A percentile compares a stretch with the other conserved stretches of the same genome.
These are phyloP conservation scores for Gonioctena quinquepunctata DNA, from an alignment of 1,140 invertebrate species.

Conservation along the genomic window DNA sequence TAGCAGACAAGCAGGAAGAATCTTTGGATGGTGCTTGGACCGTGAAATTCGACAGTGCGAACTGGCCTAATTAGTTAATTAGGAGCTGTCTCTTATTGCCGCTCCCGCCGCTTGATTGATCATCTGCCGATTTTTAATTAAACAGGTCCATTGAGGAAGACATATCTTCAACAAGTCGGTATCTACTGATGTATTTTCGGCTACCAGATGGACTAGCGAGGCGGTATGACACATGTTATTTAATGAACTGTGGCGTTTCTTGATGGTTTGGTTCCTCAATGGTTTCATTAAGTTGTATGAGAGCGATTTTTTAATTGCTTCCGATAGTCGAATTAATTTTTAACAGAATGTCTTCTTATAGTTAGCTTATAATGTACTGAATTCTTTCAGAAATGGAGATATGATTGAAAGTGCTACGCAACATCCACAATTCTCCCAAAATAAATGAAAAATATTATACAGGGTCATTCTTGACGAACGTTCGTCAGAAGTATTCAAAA, in stretches of 20 bases:
- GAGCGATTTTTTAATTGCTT: not conserved
- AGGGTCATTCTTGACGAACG: too few species aligned
- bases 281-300: not conserved
- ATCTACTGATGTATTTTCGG: not conserved
- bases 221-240: slow-evolving; percentile 16
- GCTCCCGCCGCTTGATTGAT: slow-evolving; percentile 14
- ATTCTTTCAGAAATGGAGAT: too few species aligned
- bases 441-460: too few species aligned
- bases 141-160: slow-evolving; percentile 2
- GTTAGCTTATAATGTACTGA: too few species aligned
- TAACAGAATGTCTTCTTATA: too few species aligned
- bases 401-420: too few species aligned
- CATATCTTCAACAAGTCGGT: not conserved
- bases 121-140: slow-evolving; percentile 25
- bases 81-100: slow-evolving; percentile 3
- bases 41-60: slow-evolving; percentile 23
- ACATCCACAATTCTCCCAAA: too few species aligned
- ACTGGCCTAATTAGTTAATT: slow-evolving; percentile 21
- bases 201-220: not conserved
- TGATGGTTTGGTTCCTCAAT: not conserved
- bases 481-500: too few species aligned
- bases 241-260: slow-evolving; percentile 4
- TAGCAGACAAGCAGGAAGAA: slow-evolving; percentile 7
- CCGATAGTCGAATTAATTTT: not conserved
- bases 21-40: not conserved